Base-by-base conservation (phyloP, 2,113 vertebrate genomes). In the Bos javanicus region DNA sequence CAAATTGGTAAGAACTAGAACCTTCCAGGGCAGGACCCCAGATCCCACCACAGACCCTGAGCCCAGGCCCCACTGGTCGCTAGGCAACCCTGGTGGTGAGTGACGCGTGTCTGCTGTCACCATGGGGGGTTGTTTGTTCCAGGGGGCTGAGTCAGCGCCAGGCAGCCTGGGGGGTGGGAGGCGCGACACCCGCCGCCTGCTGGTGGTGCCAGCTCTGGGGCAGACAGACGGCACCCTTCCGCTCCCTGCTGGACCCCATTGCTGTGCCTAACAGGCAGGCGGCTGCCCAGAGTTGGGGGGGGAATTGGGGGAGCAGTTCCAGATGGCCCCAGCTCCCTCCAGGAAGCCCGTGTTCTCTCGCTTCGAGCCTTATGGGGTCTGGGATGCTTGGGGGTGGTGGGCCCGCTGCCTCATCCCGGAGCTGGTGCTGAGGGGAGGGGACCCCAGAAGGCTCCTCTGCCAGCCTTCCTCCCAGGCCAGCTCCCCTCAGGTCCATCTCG, bases 31-130 rank as follows among this genome's bases (percentile, higher is more conserved):
- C 74, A 95, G 56, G 90, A 97, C 84, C 93, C 90, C 33, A 95
- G 90, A 81, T 97, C 52, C 54, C n/a, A 93, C 87, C 74, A n/a
- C 54, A 97, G 60, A 67, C 59, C 89, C 76, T 54, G 14, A 84
- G 28, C 54, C 60, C 67, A 48, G 82, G 80, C 83, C 87, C 87
- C 59, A 57, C 36, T 96, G 80, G 95, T 97, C 21, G 56, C 97
- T 97, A 98, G 80, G 98, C 96, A 98, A 96, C 95, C 76, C 86
- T 97, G n/a, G 86, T 95, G 91, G 87, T 97, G 98, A 98, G 91
- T 98, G 98, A 98, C 46, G 80, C 0, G 43, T 98, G 98, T 98
- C 98, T 97, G 92, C 97, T 97, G 98, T 96, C 97, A 96, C 83
- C 59, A 12, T 95, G 93, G 93, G 88, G 97, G 87, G 93, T 96